Evolutionary conservation across 2,797 vertebrate species (phyloP), one percentile per base, ranked within the genome.

Genomic region (Crax fasciolata): DNA sequence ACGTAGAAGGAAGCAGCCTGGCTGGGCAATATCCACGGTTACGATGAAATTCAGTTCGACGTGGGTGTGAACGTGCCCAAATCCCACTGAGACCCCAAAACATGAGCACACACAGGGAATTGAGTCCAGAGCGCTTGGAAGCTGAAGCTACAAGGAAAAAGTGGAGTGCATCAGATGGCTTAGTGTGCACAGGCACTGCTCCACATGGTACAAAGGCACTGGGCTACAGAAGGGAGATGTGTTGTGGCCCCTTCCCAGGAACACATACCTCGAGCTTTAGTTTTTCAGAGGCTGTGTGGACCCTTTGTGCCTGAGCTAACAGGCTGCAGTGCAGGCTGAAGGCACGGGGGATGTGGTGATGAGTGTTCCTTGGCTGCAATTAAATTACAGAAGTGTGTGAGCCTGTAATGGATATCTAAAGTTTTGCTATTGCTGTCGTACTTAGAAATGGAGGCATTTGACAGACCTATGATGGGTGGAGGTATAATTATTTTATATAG

Each of bases 91-190:
- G 79, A 28, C 49, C 72, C 39, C 74, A 35, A 23, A 55, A 61
- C 0, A 1, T 30, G 61, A 78, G 55, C 30, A 10, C 28, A 12
- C 11, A 2, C 11, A 20, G 61, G 30, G 59, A 72, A 17, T 24
- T 0, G 2, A 68, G 44, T 30, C 62, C 55, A 38, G 46, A 81
- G 41, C 13, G 4, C 51, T 19, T 39, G 76, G 72, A 75, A 66
- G 38, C 67, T 62, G 25, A n/a, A 25, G 25, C 52, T 62, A 27
- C 30, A 74, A 46, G 19, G 19, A 8, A 63, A 48, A 48, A 59
- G 13, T 13, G 14, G 57, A 74, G 58, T 32, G 52, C 1, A 0
- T 43, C 19, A 2, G 1, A 2, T 24, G 52, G n/a, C 32, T 88
- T 20, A 38, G 18, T 7, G 32, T 30, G 27, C 35, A 30, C 30